phyloP scores from a whole-genome alignment of 1,140 invertebrate species.

The Cotesia typhae region DNA sequence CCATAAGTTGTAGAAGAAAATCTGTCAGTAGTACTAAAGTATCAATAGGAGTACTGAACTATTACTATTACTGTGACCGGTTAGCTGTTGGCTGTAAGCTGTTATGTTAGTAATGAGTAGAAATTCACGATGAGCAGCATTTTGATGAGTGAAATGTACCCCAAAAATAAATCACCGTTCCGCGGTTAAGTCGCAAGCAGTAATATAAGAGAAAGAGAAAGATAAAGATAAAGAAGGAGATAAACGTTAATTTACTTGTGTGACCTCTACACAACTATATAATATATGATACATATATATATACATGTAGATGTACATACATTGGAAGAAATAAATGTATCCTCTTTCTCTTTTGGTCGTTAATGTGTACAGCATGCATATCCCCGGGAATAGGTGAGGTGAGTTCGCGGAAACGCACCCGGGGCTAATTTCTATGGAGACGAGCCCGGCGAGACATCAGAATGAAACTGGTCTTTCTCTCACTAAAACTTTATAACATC shows the following conservation, averaged over 20 bases:
- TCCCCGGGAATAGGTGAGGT: slow-evolving; percentile 34
- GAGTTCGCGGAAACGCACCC: slow-evolving; percentile 39
- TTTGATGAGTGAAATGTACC: slow-evolving; percentile 40
- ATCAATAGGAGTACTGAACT: too few relatives aligned
- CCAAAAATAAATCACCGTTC: slow-evolving; percentile 38
- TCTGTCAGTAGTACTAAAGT: too few relatives aligned
- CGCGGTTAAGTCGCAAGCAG: slow-evolving; percentile 42
- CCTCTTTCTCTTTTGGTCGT: slow-evolving; percentile 24
- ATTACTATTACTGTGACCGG: background rate
- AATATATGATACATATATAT: slow-evolving; percentile 16
- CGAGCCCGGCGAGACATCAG: slow-evolving; percentile 37
- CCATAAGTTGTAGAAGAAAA: too few relatives aligned
- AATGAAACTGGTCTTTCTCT: slow-evolving; percentile 29
- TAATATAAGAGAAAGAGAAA: slow-evolving; percentile 18
- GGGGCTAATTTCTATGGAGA: slow-evolving; percentile 42
- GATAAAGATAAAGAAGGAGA: slow-evolving; percentile 19
- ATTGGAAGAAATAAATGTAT: slow-evolving; percentile 42
- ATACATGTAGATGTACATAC: background rate
- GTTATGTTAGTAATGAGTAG: too few relatives aligned
- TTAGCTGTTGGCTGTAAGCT: too few relatives aligned
- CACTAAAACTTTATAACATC: background rate
- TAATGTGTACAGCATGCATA: slow-evolving; percentile 15
- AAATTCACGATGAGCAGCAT: slow-evolving; percentile 5
- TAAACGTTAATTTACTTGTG: slow-evolving; percentile 47
- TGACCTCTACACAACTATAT: slow-evolving; percentile 44